Conservation (phyloP, 2,797 vertebrate species). For the Leptatherina wallacei region DNA sequence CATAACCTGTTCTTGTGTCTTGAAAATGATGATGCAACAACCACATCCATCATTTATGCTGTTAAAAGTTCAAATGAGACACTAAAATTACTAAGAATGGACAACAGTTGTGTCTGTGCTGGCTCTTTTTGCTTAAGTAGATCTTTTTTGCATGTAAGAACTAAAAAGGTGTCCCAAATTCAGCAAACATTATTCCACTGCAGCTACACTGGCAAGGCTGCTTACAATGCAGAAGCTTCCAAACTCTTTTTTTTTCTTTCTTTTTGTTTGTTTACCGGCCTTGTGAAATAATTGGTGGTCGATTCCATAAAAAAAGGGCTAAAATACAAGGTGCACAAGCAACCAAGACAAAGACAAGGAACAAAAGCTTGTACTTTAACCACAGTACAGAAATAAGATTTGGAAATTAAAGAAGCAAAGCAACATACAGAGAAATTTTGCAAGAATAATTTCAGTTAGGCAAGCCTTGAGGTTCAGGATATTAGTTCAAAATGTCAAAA, state of each 20-base stretch:
- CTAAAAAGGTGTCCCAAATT: neutral
- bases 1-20: no score
- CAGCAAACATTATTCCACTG: neutral
- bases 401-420: neutral
- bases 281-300: conserved; percentile 3
- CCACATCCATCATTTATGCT: neutral
- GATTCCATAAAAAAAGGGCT: neutral
- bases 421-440: neutral
- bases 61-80: neutral
- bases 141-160: neutral
- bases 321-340: neutral
- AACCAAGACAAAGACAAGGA: neutral
- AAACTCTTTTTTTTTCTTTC: neutral
- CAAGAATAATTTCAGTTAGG: neutral
- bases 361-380: neutral
- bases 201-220: neutral
- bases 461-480: neutral
- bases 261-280: neutral
- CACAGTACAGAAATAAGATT: neutral
- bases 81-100: neutral
- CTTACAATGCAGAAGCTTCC: neutral
- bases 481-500: conserved; percentile 14
- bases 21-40: neutral
- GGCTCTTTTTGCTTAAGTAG: neutral
- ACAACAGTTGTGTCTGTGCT: neutral